Evolutionary conservation across 2,888 invertebrate species (phyloP).

Genomic region (Calameuta idolon): DNA sequence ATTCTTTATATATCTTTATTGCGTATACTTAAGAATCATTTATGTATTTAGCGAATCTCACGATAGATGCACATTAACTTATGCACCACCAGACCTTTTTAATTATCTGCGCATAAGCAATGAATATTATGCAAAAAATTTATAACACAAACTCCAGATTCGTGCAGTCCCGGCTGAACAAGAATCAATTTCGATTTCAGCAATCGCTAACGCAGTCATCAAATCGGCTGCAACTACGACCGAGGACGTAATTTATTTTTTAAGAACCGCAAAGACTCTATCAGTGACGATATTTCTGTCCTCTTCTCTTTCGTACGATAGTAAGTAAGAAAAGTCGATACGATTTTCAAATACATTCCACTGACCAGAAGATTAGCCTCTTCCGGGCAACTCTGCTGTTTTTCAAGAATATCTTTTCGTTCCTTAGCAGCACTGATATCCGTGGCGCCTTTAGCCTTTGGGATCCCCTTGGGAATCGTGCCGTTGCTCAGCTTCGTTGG

Average conservation of each 20-base stretch:
- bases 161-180: neutral
- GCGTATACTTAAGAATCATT: neutral
- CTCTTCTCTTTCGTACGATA: neutral
- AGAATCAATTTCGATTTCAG: neutral
- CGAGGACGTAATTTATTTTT: neutral
- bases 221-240: neutral
- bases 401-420: conserved; percentile 42
- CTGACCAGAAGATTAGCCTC: conserved; percentile 59
- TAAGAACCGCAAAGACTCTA: neutral
- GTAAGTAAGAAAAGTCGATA: neutral
- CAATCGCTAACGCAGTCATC: neutral
- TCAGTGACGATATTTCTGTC: neutral
- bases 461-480: conserved; percentile 53
- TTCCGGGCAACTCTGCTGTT: conserved; percentile 58
- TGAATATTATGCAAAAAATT: neutral
- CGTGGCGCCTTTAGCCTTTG: conserved; percentile 26
- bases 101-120: neutral
- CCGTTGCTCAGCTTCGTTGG: conserved; percentile 62
- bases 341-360: conserved; percentile 10
- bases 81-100: neutral
- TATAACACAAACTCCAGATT: neutral
- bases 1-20: neutral
- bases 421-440: conserved; percentile 17
- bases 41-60: neutral
- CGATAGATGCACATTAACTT: neutral